Evolutionary conservation across 2,797 vertebrate genomes (phyloP).

Genomic region (Allobates femoralis): DNA sequence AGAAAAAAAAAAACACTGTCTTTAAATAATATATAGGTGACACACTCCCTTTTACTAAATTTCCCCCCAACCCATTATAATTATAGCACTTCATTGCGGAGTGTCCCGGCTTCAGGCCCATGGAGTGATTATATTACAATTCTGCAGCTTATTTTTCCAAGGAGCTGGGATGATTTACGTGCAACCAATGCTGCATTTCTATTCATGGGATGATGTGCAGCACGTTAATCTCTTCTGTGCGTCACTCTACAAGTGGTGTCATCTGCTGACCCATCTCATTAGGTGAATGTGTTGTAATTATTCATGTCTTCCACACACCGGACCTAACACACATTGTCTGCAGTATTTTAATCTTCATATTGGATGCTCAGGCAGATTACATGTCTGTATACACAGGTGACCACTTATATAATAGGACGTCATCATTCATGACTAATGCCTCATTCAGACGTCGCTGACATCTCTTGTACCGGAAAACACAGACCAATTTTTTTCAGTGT

Average conservation of each 20-base stretch:
- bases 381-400: not conserved
- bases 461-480: too few species aligned
- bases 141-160: not conserved
- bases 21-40: too few species aligned
- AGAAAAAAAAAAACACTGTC: too few species aligned
- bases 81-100: not conserved
- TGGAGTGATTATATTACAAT: not conserved
- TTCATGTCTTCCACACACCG: slow-evolving; percentile 19
- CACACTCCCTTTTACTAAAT: not conserved
- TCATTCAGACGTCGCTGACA: too few species aligned
- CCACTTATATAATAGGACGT: too few species aligned
- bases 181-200: not conserved
- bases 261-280: slow-evolving; percentile 38
- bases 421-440: too few species aligned
- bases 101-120: not conserved
- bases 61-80: too few species aligned
- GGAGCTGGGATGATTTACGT: not conserved
- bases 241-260: slow-evolving; percentile 7
- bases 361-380: not conserved
- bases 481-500: too few species aligned
- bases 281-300: slow-evolving; percentile 45
- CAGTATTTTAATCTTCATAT: slow-evolving; percentile 1
- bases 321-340: slow-evolving; percentile 9
- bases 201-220: slow-evolving; percentile 24
- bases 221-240: slow-evolving; percentile 22